Conservation (phyloP, 2,888 invertebrate genomes). For the Tholera decimalis region DNA sequence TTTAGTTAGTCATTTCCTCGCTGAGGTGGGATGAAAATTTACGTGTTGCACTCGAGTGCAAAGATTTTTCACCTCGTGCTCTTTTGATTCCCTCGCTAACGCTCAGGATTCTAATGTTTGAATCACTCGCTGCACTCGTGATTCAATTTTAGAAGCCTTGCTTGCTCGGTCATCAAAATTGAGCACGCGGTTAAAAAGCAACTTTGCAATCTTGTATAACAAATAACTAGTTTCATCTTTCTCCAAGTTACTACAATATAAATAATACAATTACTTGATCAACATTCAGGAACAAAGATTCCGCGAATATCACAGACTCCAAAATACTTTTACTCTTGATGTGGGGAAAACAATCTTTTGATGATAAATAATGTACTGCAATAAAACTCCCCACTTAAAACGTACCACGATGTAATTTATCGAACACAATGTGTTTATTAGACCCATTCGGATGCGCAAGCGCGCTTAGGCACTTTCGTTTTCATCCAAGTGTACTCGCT, state of each 20-base stretch:
- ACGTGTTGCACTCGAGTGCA: too few species aligned
- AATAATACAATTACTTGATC: background rate
- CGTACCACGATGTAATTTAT: constrained; percentile 42
- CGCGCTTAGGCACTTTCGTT: constrained; percentile 64
- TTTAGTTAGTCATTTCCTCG: too few species aligned
- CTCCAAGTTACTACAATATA: constrained; percentile 8
- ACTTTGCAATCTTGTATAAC: too few species aligned
- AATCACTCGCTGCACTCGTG: too few species aligned
- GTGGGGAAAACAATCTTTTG: constrained; percentile 8
- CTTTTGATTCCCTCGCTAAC: too few species aligned
- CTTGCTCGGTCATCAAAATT: too few species aligned
- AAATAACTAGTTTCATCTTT: background rate
- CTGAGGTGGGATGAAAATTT: too few species aligned
- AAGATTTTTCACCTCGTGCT: too few species aligned
- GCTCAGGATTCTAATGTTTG: too few species aligned
- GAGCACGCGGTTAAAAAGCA: too few species aligned
- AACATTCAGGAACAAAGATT: background rate
- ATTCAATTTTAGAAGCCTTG: too few species aligned
- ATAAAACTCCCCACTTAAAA: constrained; percentile 18
- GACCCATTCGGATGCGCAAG: constrained; percentile 64
- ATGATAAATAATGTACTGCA: constrained; percentile 6
- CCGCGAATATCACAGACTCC: background rate
- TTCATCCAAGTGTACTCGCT: constrained; percentile 53
- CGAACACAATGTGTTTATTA: constrained; percentile 53
- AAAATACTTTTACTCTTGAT: constrained; percentile 10